Evolutionary conservation across 2,888 invertebrate species (phyloP).

Genomic region (Gastracanthus pulcherrimus): DNA sequence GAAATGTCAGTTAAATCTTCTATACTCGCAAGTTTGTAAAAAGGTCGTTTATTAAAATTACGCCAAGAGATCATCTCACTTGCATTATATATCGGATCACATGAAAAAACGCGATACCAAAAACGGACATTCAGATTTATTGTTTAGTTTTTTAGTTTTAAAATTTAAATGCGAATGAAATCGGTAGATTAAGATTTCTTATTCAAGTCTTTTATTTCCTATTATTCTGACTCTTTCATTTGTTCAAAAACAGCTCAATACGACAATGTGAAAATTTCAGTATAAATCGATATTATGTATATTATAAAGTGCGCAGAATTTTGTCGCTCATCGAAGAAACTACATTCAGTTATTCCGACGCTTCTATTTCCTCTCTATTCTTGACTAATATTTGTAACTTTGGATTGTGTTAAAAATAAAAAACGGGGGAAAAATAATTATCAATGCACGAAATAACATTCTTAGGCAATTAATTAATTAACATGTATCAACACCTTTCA

Average conservation of each 20-base stretch:
- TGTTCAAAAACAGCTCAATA: slow-evolving; percentile 43
- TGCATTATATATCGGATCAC: slow-evolving; percentile 40
- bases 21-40: slow-evolving; percentile 46
- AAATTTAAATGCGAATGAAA: slow-evolving; percentile 45
- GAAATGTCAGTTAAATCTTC: slow-evolving; percentile 47
- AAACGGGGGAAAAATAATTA: not conserved
- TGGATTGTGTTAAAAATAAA: slow-evolving; percentile 1
- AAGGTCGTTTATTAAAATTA: slow-evolving; percentile 55
- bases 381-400: slow-evolving; percentile 35
- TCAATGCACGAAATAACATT: slow-evolving; percentile 23
- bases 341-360: slow-evolving; percentile 21
- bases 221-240: slow-evolving; percentile 39
- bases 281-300: slow-evolving; percentile 43
- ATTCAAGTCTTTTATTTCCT: slow-evolving; percentile 50
- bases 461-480: slow-evolving; percentile 7
- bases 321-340: slow-evolving; percentile 31
- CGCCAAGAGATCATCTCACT: slow-evolving; percentile 52
- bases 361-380: slow-evolving; percentile 25
- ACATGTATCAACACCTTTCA: slow-evolving; percentile 11
- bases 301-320: slow-evolving; percentile 43
- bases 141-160: slow-evolving; percentile 36
- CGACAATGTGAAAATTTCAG: slow-evolving; percentile 47
- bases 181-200: slow-evolving; percentile 36
- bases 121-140: slow-evolving; percentile 50
- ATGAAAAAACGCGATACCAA: slow-evolving; percentile 50